Evolutionary conservation across 2,888 invertebrate genomes (phyloP).

Genomic region (Sphecodes monilicornis): DNA sequence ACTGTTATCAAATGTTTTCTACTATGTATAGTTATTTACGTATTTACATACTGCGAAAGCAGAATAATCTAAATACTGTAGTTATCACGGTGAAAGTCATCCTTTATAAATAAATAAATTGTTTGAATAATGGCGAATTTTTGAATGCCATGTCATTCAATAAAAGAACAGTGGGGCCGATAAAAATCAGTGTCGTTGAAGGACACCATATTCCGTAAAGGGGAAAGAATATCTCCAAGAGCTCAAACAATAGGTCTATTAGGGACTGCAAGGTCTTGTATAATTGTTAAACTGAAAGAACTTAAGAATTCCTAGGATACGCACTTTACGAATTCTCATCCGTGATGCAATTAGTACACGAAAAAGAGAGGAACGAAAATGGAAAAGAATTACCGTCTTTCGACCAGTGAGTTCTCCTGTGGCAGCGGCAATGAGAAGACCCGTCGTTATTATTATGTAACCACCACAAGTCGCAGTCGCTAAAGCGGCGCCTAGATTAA

Average conservation of each 20-base stretch:
- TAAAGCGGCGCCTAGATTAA: conserved; percentile 80
- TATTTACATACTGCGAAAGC: too few relatives aligned
- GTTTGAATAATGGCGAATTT: not conserved
- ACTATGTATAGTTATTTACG: too few relatives aligned
- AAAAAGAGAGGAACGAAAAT: conserved; percentile 5
- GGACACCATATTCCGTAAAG: conserved; percentile 38
- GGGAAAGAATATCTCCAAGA: conserved; percentile 47
- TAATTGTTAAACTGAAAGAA: conserved; percentile 33
- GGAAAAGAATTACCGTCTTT: conserved; percentile 84
- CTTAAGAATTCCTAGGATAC: conserved; percentile 7
- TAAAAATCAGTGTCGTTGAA: conserved; percentile 50
- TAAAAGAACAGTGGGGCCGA: conserved; percentile 18
- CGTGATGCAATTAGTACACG: not conserved
- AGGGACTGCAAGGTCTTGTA: conserved; percentile 30
- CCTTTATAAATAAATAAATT: not conserved
- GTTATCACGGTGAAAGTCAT: not conserved
- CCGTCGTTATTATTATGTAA: conserved; percentile 90
- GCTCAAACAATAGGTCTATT: conserved; percentile 58
- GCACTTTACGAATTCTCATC: not conserved
- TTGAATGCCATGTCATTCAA: not conserved
- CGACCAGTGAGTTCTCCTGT: conserved; percentile 88
- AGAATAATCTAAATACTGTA: not conserved
- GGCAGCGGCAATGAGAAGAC: conserved; percentile 88
- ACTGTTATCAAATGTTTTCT: too few relatives aligned
- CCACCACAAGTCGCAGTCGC: conserved; percentile 85